These are phyloP conservation scores for Eupithecia insigniata DNA, from an alignment of 2,888 invertebrate genomes.

Conservation along the genomic window DNA sequence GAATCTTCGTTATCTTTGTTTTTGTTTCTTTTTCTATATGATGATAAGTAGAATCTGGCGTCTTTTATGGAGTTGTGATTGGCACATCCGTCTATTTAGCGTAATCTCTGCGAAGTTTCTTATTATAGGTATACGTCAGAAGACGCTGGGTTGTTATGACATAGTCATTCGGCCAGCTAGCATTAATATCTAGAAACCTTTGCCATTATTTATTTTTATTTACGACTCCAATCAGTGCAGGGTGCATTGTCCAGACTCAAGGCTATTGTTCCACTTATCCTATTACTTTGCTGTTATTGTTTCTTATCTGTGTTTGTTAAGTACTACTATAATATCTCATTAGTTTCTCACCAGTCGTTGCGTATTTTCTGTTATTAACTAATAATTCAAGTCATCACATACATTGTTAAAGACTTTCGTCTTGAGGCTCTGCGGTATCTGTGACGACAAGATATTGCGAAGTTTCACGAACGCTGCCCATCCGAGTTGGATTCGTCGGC, in stretches of 20 bases:
- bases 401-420: no score
- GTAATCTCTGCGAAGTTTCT: neutral
- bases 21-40: constrained; percentile 7
- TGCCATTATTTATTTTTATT: neutral
- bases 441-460: no score
- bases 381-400: no score
- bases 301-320: constrained; percentile 9
- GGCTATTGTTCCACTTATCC: constrained; percentile 8
- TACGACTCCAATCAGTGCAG: neutral
- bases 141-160: neutral
- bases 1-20: constrained; percentile 27
- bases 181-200: neutral
- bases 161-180: neutral
- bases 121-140: neutral
- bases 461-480: no score
- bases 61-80: constrained; percentile 12
- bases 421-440: no score
- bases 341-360: neutral
- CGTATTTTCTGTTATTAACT: neutral
- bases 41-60: constrained; percentile 8
- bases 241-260: constrained; percentile 3
- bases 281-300: neutral
- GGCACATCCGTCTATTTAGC: constrained; percentile 7
- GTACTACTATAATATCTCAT: neutral
- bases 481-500: no score